Conservation (phyloP, 2,888 invertebrate genomes). For the Rhodophaea formosa region DNA sequence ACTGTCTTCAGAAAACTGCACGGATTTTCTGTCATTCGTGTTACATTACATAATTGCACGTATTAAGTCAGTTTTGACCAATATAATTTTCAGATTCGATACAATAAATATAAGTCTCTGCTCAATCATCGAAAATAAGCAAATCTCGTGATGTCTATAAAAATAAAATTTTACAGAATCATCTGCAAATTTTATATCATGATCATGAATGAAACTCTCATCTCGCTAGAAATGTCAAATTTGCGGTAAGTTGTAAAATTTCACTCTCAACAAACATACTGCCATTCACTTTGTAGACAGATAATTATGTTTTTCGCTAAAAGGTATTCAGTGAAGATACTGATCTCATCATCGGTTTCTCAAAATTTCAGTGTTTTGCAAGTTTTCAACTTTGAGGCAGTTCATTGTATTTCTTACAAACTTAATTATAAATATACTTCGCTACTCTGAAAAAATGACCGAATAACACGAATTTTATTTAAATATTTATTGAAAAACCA, state of each 20-base stretch:
- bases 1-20: neutral
- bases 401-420: neutral
- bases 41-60: no score
- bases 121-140: no score
- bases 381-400: neutral
- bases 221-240: constrained; percentile 31
- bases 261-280: constrained; percentile 56
- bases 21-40: neutral
- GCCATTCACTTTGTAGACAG: constrained; percentile 35
- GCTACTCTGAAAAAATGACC: neutral
- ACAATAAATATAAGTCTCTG: no score
- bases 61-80: no score
- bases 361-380: no score
- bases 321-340: constrained; percentile 22
- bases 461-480: neutral
- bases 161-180: neutral
- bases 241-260: constrained; percentile 54
- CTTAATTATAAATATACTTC: neutral
- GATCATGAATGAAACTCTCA: neutral
- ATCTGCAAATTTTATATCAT: neutral
- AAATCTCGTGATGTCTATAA: no score
- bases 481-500: neutral
- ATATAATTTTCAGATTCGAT: no score
- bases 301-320: constrained; percentile 31
- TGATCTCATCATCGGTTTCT: no score